Conservation (phyloP, 2,797 vertebrate species). For the Tolypeutes matacus region DNA sequence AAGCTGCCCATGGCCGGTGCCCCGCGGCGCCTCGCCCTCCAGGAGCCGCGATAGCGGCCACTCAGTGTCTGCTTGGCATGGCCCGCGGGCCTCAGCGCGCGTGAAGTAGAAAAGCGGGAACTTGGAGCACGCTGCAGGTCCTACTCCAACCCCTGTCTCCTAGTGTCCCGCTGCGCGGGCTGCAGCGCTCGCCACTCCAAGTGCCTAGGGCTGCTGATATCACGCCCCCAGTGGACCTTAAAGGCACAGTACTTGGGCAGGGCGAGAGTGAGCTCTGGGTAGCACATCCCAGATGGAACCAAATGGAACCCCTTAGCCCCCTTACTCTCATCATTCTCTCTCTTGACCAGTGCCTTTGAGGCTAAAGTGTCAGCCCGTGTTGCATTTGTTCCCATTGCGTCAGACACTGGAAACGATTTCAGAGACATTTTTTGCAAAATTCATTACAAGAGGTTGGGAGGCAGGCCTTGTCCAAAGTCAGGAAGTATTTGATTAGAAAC, state of each 20-base stretch:
- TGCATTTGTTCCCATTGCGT: not conserved
- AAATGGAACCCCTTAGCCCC: not conserved
- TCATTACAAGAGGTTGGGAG: not conserved
- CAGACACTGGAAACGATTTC: not conserved
- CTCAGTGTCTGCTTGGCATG: constrained; percentile 61
- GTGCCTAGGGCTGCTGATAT: constrained; percentile 55
- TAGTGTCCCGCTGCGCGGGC: not conserved
- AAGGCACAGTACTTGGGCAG: constrained; percentile 74
- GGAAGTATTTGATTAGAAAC: not conserved
- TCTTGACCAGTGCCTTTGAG: not conserved
- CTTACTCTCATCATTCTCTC: too few relatives aligned
- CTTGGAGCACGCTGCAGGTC: not conserved
- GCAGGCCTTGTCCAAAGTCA: not conserved
- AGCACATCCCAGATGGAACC: not conserved
- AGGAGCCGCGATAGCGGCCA: not conserved
- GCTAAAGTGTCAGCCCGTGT: not conserved
- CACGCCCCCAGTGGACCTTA: constrained; percentile 80
- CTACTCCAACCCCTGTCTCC: not conserved
- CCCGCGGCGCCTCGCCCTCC: not conserved
- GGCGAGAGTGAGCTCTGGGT: not conserved
- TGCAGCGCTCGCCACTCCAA: not conserved
- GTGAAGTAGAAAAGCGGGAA: not conserved
- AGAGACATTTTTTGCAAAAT: not conserved
- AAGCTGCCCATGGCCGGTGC: constrained; percentile 87
- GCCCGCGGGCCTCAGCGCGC: not conserved